Evolutionary conservation across 2,113 vertebrate genomes (phyloP).

Genomic region (Phylloscopus whistleri): DNA sequence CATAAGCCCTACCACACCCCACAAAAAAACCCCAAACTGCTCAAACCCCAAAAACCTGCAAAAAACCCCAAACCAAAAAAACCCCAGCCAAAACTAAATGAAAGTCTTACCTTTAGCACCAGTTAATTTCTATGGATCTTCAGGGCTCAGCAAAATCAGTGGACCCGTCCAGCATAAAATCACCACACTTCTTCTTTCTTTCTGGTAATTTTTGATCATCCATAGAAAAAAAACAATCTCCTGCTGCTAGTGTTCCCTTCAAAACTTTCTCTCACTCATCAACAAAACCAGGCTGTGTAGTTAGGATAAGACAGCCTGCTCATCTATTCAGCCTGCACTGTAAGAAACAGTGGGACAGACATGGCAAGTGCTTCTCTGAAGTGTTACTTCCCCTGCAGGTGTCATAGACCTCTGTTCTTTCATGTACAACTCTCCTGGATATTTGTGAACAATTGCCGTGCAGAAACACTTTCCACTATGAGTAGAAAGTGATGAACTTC

Average conservation of each 20-base stretch:
- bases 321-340: not conserved
- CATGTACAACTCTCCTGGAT: not conserved
- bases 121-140: not conserved
- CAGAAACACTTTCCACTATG: not conserved
- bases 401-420: not conserved
- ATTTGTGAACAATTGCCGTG: not conserved
- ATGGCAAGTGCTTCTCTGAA: not conserved
- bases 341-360: not conserved
- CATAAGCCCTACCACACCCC: fast-evolving
- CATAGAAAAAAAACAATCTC: not conserved
- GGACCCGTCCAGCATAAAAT: not conserved
- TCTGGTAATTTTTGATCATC: not conserved
- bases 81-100: fast-evolving
- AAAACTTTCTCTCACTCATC: not conserved
- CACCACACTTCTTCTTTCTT: not conserved
- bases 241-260: not conserved
- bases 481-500: not conserved
- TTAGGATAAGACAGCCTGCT: not conserved
- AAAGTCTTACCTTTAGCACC: not conserved
- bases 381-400: not conserved
- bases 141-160: not conserved
- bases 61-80: not conserved
- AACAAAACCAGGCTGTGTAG: not conserved
- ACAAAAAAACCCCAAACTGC: fast-evolving
- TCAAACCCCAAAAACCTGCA: not conserved